Evolutionary conservation across 2,888 invertebrate genomes (phyloP).

Genomic region (Drosophila ezoana): DNA sequence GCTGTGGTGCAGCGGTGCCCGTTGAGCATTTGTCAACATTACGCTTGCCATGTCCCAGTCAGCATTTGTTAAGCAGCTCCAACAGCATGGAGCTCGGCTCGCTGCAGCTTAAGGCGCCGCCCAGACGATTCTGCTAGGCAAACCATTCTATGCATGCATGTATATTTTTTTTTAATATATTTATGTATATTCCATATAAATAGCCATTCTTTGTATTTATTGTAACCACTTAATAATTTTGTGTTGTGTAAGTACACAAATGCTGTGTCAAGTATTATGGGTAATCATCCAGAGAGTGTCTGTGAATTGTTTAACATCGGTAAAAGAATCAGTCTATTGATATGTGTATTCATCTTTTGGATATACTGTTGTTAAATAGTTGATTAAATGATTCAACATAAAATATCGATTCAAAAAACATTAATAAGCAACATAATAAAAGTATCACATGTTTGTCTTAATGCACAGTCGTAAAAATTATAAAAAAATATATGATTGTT

Average conservation of each 20-base stretch:
- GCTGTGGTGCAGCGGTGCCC: constrained; percentile 61
- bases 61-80: constrained; percentile 49
- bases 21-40: constrained; percentile 58
- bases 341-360: background rate
- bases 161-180: constrained; percentile 2
- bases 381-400: background rate
- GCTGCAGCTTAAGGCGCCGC: constrained; percentile 84
- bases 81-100: constrained; percentile 64
- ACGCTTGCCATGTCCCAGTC: constrained; percentile 77
- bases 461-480: constrained; percentile 9
- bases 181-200: constrained; percentile 24
- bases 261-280: constrained; percentile 45
- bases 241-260: constrained; percentile 47
- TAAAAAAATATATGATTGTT: constrained; percentile 7
- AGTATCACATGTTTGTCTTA: constrained; percentile 7
- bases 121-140: constrained; percentile 81
- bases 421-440: background rate
- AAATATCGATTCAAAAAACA: background rate
- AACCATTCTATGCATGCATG: constrained; percentile 8
- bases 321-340: background rate
- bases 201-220: constrained; percentile 29
- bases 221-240: constrained; percentile 16
- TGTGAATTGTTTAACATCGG: constrained; percentile 8
- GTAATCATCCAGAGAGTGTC: constrained; percentile 7
- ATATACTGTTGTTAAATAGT: background rate